Evolutionary conservation across 1,140 invertebrate genomes (phyloP).

Genomic region (Caenorhabditis remanei): DNA sequence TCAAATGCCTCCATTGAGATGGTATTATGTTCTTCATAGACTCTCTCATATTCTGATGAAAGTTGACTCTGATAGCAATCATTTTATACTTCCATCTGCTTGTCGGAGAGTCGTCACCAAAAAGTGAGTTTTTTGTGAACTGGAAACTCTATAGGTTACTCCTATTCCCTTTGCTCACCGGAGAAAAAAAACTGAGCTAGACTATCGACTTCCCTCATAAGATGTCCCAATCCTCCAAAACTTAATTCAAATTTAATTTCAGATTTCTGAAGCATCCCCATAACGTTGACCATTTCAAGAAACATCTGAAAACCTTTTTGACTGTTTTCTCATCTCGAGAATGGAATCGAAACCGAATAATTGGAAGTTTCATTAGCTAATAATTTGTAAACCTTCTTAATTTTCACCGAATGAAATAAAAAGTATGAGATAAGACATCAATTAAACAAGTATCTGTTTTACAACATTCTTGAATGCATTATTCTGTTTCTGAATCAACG

Average conservation of each 20-base stretch:
- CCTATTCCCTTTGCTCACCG: no score
- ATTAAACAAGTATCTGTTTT: slow-evolving; percentile 26
- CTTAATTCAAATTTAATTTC: neutral
- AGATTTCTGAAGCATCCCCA: slow-evolving; percentile 35
- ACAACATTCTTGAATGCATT: slow-evolving; percentile 19
- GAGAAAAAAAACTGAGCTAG: no score
- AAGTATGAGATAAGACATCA: neutral
- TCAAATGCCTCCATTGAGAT: slow-evolving; percentile 13
- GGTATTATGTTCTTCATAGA: slow-evolving; percentile 23
- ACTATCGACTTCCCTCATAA: neutral
- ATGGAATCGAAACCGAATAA: slow-evolving; percentile 31
- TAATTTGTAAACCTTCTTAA: neutral
- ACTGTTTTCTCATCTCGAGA: slow-evolving; percentile 4
- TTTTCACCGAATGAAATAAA: neutral
- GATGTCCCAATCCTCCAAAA: neutral
- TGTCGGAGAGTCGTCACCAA: slow-evolving; percentile 6
- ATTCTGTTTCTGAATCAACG: slow-evolving; percentile 38
- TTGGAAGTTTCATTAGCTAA: slow-evolving; percentile 14
- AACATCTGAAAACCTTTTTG: slow-evolving; percentile 10
- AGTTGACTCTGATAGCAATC: slow-evolving; percentile 10
- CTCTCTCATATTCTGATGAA: slow-evolving; percentile 1
- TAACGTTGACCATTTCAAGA: slow-evolving; percentile 31
- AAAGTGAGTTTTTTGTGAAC: neutral
- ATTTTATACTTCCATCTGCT: slow-evolving; percentile 20
- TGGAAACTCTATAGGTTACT: no score